Base-by-base conservation (phyloP, 64 coral and sea anemone species). In the Orbicella faveolata region DNA sequence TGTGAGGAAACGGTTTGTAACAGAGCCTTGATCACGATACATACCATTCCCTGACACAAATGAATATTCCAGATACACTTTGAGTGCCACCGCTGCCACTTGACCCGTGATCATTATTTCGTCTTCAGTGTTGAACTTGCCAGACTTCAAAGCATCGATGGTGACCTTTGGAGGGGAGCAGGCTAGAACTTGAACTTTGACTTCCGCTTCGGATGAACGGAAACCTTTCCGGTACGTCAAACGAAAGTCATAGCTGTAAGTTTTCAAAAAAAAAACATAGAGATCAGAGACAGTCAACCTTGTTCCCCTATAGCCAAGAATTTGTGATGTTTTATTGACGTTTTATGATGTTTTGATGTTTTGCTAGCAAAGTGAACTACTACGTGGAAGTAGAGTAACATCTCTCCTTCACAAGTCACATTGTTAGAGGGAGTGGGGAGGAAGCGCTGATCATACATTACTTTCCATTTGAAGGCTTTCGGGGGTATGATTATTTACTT, bases 191-290 rank as follows among this genome's bases (percentile, higher is more conserved):
- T 53, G 64, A 11, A 93, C 81, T 2, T 1, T 21, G 4, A 87
- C 81, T 68, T 69, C 26, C 6, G 88, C 80, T 25, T 34, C 61
- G 15, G 75, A 64, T 10, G 36, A 66, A 52, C 95, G 79, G 15
- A 35, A 36, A 53, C 89, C 95, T 91, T 96, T 96, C 53, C 64
- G 79, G 73, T 80, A 93, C 41, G 77, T 96, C 72, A 96, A 63
- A 62, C 30, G 44, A 78, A 96, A 96, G 12, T 39, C 75, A 73
- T 96, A 96, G 17, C 94, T 96, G 75, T 37, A 84, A 96, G 25
- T 69, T 69, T 4, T 21, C 64, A 67, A 69, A n/a, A 25, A n/a
- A 8, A n/a, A 69, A 69, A n/a, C 5, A 69, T 23, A n/a, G 23
- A 69, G 20, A 21, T 69, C 66, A n/a, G 66, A 9, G 18, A n/a